phyloP scores from a whole-genome alignment of 2,797 vertebrate species.

The Argya squamiceps region DNA sequence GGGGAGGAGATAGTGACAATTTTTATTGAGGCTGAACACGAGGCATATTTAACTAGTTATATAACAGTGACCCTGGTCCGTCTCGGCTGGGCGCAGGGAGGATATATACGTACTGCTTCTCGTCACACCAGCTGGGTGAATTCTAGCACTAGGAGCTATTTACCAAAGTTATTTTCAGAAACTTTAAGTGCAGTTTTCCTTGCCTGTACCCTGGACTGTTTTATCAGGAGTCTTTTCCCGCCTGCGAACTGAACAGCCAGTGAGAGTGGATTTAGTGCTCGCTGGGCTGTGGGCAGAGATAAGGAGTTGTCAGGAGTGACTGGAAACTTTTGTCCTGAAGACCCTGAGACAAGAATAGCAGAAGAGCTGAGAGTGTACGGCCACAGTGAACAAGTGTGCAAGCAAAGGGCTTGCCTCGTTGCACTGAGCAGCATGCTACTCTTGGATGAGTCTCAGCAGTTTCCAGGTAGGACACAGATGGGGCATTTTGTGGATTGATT shows the following conservation, averaged over 20 bases:
- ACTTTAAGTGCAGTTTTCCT: slow-evolving; percentile 40
- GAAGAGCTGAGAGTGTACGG: not conserved
- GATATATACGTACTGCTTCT: slow-evolving; percentile 10
- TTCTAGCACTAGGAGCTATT: slow-evolving; percentile 32
- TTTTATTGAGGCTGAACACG: slow-evolving; percentile 44
- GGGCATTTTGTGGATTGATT: not conserved
- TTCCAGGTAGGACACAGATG: slow-evolving; percentile 54
- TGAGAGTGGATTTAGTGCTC: slow-evolving; percentile 12
- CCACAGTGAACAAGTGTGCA: not conserved
- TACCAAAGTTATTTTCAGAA: slow-evolving; percentile 66
- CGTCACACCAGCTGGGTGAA: slow-evolving; percentile 7
- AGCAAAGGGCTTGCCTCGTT: not conserved
- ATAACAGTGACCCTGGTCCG: slow-evolving; percentile 47
- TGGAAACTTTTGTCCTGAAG: slow-evolving; percentile 55
- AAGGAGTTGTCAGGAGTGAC: slow-evolving; percentile 8
- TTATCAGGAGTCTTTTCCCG: slow-evolving; percentile 15
- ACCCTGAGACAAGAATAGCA: slow-evolving; percentile 35
- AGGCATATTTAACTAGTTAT: slow-evolving; percentile 62
- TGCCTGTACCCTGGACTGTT: slow-evolving; percentile 29
- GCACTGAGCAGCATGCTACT: slow-evolving; percentile 55
- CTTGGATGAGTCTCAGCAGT: slow-evolving; percentile 65
- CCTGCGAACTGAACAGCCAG: not conserved
- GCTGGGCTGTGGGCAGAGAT: slow-evolving; percentile 7
- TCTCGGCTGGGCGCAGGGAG: slow-evolving; percentile 7
- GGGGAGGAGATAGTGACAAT: slow-evolving; percentile 36